Evolutionary conservation across 2,797 vertebrate species (phyloP), one percentile per base, ranked within the genome.

Genomic region (Cichlasoma orientale): DNA sequence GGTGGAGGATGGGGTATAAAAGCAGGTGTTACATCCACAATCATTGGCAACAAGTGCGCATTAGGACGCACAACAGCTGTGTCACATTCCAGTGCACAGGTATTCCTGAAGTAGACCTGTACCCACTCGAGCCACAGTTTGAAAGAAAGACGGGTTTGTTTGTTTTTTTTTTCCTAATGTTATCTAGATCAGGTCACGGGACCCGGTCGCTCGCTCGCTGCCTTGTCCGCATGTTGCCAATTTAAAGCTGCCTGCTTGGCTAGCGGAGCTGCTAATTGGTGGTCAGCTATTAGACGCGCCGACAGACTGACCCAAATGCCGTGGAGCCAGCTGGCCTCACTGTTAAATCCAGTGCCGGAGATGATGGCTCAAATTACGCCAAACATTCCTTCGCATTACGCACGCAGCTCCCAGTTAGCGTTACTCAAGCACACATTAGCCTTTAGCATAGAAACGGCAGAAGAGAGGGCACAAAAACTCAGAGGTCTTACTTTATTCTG

Each of bases 401-500:
- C 74, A 18, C 5, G 75, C 56, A 16, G 75, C 82, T 59, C 59
- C 21, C 47, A 29, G 36, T 75, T 33, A 29, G 52, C 76, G 75
- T 23, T 16, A 29, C 19, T 1, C 36, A 1, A 29, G 27, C 31
- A 1, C 27, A 13, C 53, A 1, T 72, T 82, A 82, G 86, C 88
- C 4, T 54, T 78, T 89, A 90, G 90, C 89, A 19, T 4, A 25
- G n/a, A 23, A 50, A 2, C 12, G 66, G 55, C 58, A 41, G 19
- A 72, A 1, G 8, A 1, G 23, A 11, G 3, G 0, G 29, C 33
- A 72, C 16, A 61, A 87, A 85, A 82, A 90, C 50, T 79, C 78
- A 5, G 4, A 13, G 18, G 74, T 87, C 97, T 97, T 96, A 97
- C 97, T 96, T 97, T 94, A 96, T 95, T 94, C 97, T 96, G 96